Base-by-base conservation (phyloP, 2,888 invertebrate species). In the Tridacna crocea region DNA sequence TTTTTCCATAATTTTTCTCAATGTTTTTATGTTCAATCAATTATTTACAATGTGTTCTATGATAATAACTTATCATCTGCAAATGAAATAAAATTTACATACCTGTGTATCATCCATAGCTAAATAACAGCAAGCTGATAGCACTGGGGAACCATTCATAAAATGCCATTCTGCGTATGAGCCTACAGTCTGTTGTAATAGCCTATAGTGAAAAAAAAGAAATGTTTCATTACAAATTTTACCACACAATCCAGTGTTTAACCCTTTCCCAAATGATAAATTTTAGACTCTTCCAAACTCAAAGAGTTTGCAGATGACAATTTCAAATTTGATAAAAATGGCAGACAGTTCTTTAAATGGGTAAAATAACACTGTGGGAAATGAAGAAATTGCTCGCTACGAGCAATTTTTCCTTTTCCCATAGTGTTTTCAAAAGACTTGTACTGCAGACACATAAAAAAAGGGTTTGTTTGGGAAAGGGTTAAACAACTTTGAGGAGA, bases 111-210 rank as follows among this genome's bases (percentile, higher is more conserved):
- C 91, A 88, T 94, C 93, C 1, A 93, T 91, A 58, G 95, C 93
- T 68, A 95, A 87, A 72, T 94, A 92, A 88, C 94, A 94, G 88
- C 95, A 95, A 4, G 95, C 94, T 12, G 95, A 93, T 66, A 92
- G 82, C 13, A 92, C 90, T 6, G 95, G 94, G n/a, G 93, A 93
- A 17, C 95, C 95, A 80, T 91, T 89, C n/a, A 90, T 79, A 72
- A 94, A 92, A 84, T 93, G 90, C 87, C 90, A 92, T 27, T 93
- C 93, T 12, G 94, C 92, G 72, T 93, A 78, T 19, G 88, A 82
- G 13, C 88, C 79, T 24, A 88, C 88, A 2, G 92, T 87, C 58
- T 88, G 70, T n/a, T 86, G 76, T n/a, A 93, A 72, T 72, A 92
- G 85, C 60, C 93, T 93, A 84, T 47, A 88, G 80, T 19, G 48